Percentiles rank a stretch among this genome's conserved stretches.
These are phyloP conservation scores for Lasius fuliginosus DNA, from an alignment of 2,888 invertebrate species.

Conservation along the genomic window DNA sequence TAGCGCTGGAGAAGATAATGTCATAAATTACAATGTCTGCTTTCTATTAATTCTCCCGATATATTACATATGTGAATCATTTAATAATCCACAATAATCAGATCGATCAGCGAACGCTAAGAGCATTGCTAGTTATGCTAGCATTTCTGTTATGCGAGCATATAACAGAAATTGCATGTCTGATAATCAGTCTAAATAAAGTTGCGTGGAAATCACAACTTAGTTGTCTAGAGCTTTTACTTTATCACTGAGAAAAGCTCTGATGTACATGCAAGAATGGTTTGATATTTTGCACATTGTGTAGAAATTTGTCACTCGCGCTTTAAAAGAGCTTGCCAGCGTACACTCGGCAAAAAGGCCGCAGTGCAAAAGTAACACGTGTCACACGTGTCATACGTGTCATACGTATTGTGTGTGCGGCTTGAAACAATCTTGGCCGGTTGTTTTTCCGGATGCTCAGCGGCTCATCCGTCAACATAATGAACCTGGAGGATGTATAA, in stretches of 20 bases:
- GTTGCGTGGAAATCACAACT: not conserved
- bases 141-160: too few species aligned
- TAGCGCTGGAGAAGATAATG: not conserved
- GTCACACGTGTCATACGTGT: not conserved
- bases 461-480: not conserved
- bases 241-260: not conserved
- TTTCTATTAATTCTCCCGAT: slow-evolving; percentile 10
- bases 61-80: not conserved
- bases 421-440: not conserved
- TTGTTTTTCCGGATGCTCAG: not conserved
- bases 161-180: not conserved
- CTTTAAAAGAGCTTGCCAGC: not conserved
- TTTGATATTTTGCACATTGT: not conserved
- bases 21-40: not conserved
- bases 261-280: not conserved
- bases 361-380: not conserved
- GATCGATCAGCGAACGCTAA: not conserved
- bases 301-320: not conserved
- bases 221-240: not conserved
- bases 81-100: not conserved
- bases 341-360: not conserved
- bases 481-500: not conserved
- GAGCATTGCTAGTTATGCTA: not conserved
- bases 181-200: not conserved
- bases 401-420: not conserved